Evolutionary conservation across 2,113 vertebrate genomes (phyloP).

Genomic region (Suncus etruscus): DNA sequence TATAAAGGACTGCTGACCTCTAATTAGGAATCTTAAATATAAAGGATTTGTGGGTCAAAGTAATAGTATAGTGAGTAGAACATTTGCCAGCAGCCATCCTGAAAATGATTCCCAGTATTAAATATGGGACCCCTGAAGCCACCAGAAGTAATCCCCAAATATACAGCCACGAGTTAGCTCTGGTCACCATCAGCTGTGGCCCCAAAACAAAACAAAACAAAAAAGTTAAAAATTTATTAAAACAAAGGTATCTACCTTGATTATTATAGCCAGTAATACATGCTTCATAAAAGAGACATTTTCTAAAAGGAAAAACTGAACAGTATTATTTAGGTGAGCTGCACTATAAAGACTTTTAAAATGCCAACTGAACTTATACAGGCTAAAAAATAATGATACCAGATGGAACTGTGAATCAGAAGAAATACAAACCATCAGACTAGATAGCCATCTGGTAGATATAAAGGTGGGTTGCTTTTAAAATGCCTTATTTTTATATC

Average conservation of each 20-base stretch:
- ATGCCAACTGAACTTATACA: constrained; percentile 25
- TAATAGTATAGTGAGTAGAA: no score
- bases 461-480: background rate
- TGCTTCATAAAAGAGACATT: background rate
- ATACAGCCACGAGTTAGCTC: no score
- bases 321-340: background rate
- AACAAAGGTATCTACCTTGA: background rate
- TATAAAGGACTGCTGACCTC: background rate
- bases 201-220: no score
- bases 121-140: no score
- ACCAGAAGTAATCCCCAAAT: no score
- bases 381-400: background rate
- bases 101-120: no score
- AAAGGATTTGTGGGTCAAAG: no score
- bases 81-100: no score
- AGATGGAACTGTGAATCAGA: constrained; percentile 34
- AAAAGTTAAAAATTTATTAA: background rate
- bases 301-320: constrained; percentile 15
- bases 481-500: background rate
- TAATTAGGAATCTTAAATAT: background rate
- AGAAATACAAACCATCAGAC: background rate
- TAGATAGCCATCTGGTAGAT: constrained; percentile 8
- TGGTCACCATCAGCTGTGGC: no score
- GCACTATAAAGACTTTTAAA: constrained; percentile 24
- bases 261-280: constrained; percentile 16